Base-by-base conservation (phyloP, 2,113 vertebrate species). In the Chiloscyllium plagiosum region DNA sequence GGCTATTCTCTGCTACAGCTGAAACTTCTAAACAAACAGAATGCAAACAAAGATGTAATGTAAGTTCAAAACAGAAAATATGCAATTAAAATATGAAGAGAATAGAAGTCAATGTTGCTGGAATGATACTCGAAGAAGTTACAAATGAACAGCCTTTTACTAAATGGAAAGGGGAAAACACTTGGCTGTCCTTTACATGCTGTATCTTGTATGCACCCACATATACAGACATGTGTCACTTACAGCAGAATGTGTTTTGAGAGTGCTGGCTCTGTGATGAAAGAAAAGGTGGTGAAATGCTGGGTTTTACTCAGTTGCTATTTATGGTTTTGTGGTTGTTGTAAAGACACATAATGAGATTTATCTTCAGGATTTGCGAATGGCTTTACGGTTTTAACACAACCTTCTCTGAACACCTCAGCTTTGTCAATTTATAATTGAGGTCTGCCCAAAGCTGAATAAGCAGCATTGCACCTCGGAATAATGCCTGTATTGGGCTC, bases 371-470 rank as follows among this genome's bases (percentile, higher is more conserved):
- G 65, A 94, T 94, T 8, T 94, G 65, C 66, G 13, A 50, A 50
- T 94, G 93, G 93, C 50, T 94, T 94, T 47, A 22, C 70, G 93
- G 93, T 37, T 70, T 94, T 69, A 50, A 94, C n/a, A 70, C 68
- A 72, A 72, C 37, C 93, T 70, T 94, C 29, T 22, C 47, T 20
- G 50, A 29, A 72, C 24, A 37, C 89, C 66, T 70, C 93, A 29
- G 68, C n/a, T 47, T 42, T 70, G 37, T 94, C 66, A 94, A 94
- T 72, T 4, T 42, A 26, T 94, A 70, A 94, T 94, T 70, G 22
- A 72, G 37, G 61, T 42, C 5, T 61, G n/a, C 93, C 68, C 65
- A 42, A 69, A 94, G 68, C 66, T 70, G 93, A 70, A 72, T 94
- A 70, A 22, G 37, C 20, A 66, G 5, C 33, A 24, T 37, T 20